Evolutionary conservation across 2,797 vertebrate genomes (phyloP), one percentile per base, ranked within the genome.

Genomic region (Tadarida brasiliensis): DNA sequence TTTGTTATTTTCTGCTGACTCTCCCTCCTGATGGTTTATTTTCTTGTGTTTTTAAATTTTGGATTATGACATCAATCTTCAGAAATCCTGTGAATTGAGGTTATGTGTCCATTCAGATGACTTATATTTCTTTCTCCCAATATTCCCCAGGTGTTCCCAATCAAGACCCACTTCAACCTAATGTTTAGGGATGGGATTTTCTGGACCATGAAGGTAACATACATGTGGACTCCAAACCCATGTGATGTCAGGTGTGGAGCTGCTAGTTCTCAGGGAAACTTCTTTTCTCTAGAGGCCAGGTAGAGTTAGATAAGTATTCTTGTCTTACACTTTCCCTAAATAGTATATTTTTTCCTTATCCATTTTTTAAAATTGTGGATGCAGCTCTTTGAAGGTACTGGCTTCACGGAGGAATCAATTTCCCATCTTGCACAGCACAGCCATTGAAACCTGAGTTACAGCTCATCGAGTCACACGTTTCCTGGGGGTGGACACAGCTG

Each of bases 21-120:
- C 6, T 67, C 57, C 56, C 30, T 84, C 11, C 61, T 39, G 35
- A 24, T 67, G 28, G 20, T 59, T 91, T 77, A 73, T 87, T 87
- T 61, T n/a, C 22, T 77, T 63, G 11, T 76, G 26, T 56, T 92
- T 92, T 76, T 30, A 86, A 77, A 91, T 65, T 88, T 85, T 81
- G 51, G 59, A 76, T 8, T 80, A 28, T 24, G 35, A 70, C 26
- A 5, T 76, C 44, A 74, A 11, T 65, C 73, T 56, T 91, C 57
- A 82, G 85, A 80, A 70, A 70, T 20, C n/a, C 11, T 65, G 26
- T 35, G 80, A 82, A 92, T 7, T 49, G 26, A 86, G 59, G 28
- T 16, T 86, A 9, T 67, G 16, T 77, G 68, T 74, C 47, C 63
- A 73, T 84, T 35, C 26, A 59, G 39, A 2, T 7, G 11, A 76